Evolutionary conservation across 2,113 vertebrate genomes (phyloP), one percentile per base, ranked within the genome.

Genomic region (Nettapus auritus): DNA sequence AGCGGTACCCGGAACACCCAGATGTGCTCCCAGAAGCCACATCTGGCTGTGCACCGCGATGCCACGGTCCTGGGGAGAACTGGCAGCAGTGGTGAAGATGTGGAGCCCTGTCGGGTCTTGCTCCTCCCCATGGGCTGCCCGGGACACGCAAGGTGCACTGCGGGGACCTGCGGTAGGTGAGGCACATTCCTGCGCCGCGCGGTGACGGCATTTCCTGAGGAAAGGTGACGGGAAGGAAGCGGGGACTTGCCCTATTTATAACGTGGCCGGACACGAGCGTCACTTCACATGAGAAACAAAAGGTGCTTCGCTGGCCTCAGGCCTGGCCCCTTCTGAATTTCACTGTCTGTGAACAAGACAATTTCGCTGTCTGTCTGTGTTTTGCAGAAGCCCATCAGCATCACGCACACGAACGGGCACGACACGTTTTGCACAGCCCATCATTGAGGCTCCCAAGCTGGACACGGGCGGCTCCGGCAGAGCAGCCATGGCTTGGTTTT

Each of bases 161-260:
- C 38, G 75, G 82, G 78, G 82, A 63, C 48, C n/a, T 56, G 18
- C 19, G 50, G 66, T 48, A 93, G 90, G 88, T 93, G 75, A 93
- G 50, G 53, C 8, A 4, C 1, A 6, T 57, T 91, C 46, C 57
- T 85, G 62, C 3, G 13, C 15, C 25, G 5, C 1, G 2, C 0
- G 1, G 62, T 48, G 82, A 93, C 34, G 60, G 53, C 78, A 60
- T 85, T 95, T 95, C 95, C 91, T 3, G 3, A 95, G 82, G 87
- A 89, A 87, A 91, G 87, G 78, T 85, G 77, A 75, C 2, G 0
- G 62, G 90, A 96, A 91, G 89, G 77, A 95, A 95, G 78, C 9
- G 8, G 70, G 29, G 70, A 87, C 11, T 3, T 59, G 50, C 0
- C 0, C 44, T 91, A 71, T 85, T 87, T 85, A 87, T 69, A 89